phyloP scores from a whole-genome alignment of 1,140 invertebrate species.

The Aethina tumida region DNA sequence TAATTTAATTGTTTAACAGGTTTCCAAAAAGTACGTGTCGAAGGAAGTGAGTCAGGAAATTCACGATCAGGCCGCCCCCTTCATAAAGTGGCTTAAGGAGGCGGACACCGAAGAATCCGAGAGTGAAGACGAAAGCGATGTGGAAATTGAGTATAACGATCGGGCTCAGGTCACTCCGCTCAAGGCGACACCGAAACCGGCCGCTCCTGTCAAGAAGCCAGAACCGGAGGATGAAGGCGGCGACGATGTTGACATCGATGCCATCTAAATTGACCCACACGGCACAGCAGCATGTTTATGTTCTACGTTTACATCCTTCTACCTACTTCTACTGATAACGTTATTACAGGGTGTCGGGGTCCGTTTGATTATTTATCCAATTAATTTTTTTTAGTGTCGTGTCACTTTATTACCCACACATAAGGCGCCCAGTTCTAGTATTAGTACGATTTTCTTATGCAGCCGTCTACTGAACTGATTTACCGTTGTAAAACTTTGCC shows the following conservation, averaged over 20 bases:
- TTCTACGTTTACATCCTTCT: not conserved
- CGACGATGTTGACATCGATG: constrained; percentile 81
- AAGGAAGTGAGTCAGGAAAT: constrained; percentile 89
- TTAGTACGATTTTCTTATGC: too few species aligned
- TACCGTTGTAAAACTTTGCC: too few species aligned
- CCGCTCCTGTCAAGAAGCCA: constrained; percentile 38
- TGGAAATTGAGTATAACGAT: constrained; percentile 71
- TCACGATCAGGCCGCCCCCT: constrained; percentile 82
- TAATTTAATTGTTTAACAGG: constrained; percentile 13
- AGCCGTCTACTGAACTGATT: too few species aligned
- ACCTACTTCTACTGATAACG: constrained; percentile 2
- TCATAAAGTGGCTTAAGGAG: constrained; percentile 94
- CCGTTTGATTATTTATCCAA: not conserved
- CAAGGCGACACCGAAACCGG: constrained; percentile 44
- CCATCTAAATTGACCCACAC: constrained; percentile 56
- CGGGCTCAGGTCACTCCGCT: constrained; percentile 66
- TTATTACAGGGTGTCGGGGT: constrained; percentile 9
- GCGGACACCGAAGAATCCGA: constrained; percentile 85
- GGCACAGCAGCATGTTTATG: not conserved
- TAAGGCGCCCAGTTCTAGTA: too few species aligned
- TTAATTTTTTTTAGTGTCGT: not conserved
- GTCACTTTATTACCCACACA: constrained; percentile 1
- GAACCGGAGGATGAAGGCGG: constrained; percentile 61
- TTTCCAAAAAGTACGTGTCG: constrained; percentile 85
- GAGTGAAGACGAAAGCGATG: constrained; percentile 56